Evolutionary conservation across 2,797 vertebrate species (phyloP).

Genomic region (Arctocebus calabarensis): DNA sequence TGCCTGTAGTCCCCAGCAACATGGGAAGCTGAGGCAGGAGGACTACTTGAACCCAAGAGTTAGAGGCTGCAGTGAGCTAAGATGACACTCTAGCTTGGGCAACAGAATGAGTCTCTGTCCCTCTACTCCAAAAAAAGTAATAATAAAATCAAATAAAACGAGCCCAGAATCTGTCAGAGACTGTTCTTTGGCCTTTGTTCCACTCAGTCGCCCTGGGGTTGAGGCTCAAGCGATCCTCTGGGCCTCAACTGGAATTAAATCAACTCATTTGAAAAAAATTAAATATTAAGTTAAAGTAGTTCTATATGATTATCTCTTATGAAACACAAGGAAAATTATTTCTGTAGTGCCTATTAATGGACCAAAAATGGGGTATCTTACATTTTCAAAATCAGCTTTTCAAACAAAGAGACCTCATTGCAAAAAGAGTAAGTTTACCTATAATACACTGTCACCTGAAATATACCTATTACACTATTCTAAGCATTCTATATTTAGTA

Average conservation of each 20-base stretch:
- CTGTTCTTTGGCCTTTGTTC: background rate
- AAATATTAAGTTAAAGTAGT: slow-evolving; percentile 23
- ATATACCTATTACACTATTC: background rate
- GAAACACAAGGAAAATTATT: slow-evolving; percentile 20
- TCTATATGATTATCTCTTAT: background rate
- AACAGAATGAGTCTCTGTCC: background rate
- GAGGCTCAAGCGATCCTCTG: no score
- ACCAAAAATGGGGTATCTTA: background rate
- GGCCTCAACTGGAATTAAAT: no score
- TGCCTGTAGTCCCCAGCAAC: background rate
- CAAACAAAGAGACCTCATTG: background rate
- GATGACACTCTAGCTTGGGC: background rate
- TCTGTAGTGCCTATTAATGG: background rate
- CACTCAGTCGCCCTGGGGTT: no score
- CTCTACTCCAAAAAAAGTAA: background rate
- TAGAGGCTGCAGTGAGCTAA: background rate
- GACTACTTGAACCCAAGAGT: background rate
- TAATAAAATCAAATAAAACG: background rate
- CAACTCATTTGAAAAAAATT: background rate
- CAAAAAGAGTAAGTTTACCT: background rate
- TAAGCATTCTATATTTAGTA: background rate
- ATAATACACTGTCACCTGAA: background rate
- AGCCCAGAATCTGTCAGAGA: background rate
- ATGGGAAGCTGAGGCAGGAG: background rate
- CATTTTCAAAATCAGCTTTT: slow-evolving; percentile 39